phyloP scores from a whole-genome alignment of 2,888 invertebrate species.

The Argyresthia albistria region DNA sequence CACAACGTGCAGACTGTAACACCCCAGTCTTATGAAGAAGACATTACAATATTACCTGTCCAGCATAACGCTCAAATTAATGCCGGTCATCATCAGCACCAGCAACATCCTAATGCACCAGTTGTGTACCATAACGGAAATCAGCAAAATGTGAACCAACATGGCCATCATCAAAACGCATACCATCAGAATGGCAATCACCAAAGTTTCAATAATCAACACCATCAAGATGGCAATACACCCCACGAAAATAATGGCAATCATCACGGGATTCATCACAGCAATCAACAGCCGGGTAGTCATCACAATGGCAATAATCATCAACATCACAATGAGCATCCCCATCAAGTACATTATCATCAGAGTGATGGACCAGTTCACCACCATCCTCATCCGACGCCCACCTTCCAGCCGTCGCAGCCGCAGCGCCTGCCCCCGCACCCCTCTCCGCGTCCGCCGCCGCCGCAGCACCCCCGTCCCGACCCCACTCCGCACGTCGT shows the following conservation, averaged over 20 bases:
- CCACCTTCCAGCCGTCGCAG: not conserved
- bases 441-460: not conserved
- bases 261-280: not conserved
- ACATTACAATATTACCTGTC: conserved; percentile 30
- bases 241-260: conserved; percentile 5
- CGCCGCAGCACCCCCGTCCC: not conserved
- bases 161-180: conserved; percentile 10
- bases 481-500: conserved; percentile 25
- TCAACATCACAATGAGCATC: not conserved
- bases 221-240: conserved; percentile 11
- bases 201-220: not conserved
- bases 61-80: conserved; percentile 32
- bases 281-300: not conserved
- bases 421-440: conserved; percentile 11
- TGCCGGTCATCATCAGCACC: conserved; percentile 30
- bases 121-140: not conserved
- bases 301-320: not conserved
- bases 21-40: conserved; percentile 37
- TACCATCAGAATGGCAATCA: not conserved
- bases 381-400: not conserved
- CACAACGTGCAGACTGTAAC: conserved; percentile 23
- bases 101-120: not conserved
- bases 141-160: not conserved
- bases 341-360: not conserved
- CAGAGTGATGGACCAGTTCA: not conserved